These are phyloP conservation scores for Tragelaphus oryx DNA, from an alignment of 2,797 vertebrate species.

Conservation along the genomic window DNA sequence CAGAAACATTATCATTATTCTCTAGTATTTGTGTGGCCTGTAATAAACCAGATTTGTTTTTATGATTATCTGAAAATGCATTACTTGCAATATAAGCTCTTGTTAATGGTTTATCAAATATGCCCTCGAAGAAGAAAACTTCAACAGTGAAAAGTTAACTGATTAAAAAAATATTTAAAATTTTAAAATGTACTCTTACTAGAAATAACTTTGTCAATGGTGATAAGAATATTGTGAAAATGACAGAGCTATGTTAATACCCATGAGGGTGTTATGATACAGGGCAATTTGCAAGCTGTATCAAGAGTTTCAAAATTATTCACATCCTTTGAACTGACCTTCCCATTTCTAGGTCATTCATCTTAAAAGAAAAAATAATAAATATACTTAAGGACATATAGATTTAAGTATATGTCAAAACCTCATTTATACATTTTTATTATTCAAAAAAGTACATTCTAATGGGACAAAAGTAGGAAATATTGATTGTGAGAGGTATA, in stretches of 20 bases:
- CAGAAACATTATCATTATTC: neutral
- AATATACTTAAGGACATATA: neutral
- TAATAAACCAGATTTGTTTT: neutral
- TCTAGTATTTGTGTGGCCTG: neutral
- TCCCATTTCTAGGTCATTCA: neutral
- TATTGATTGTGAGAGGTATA: neutral
- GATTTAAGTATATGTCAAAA: neutral
- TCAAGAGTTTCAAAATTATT: conserved; percentile 35
- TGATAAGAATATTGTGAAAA: neutral
- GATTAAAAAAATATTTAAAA: conserved; percentile 7
- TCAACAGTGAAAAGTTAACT: neutral
- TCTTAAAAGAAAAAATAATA: neutral
- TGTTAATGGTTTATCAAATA: conserved; percentile 20
- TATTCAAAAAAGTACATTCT: neutral
- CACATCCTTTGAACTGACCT: neutral
- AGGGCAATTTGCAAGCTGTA: neutral
- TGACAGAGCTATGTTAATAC: neutral
- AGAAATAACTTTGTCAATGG: neutral
- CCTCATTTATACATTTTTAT: neutral
- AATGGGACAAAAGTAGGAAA: neutral
- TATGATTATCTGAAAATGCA: neutral
- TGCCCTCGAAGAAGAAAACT: neutral
- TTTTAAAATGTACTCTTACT: neutral
- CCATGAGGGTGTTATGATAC: neutral
- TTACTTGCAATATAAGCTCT: neutral